A percentile compares a stretch with the other conserved stretches of the same genome.
Conservation (phyloP, 1,140 invertebrate genomes). For the Augochlora pura region DNA sequence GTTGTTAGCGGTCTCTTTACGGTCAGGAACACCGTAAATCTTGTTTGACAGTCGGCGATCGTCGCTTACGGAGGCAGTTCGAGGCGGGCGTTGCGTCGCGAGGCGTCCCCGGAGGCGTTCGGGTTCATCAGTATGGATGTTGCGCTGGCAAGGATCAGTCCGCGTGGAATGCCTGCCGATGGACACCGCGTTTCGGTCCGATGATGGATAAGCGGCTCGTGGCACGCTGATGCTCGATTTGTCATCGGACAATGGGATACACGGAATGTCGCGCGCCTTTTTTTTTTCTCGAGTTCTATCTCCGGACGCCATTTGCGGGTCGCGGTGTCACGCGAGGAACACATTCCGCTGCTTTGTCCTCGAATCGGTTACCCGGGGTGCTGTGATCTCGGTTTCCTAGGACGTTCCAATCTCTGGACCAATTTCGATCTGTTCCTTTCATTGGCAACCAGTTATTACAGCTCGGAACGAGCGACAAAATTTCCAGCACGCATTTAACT, state of each 20-base stretch:
- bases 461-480: too few species aligned
- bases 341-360: slow-evolving; percentile 25
- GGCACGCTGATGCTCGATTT: slow-evolving; percentile 64
- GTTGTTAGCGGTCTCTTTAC: slow-evolving; percentile 21
- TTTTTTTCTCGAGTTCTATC: slow-evolving; percentile 41
- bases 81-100: slow-evolving; percentile 18
- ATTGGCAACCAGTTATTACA: too few species aligned
- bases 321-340: slow-evolving; percentile 1
- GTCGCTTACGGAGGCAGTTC: slow-evolving; percentile 36
- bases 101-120: slow-evolving; percentile 27
- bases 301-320: slow-evolving; percentile 28
- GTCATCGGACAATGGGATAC: slow-evolving; percentile 64
- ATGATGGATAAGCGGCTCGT: slow-evolving; percentile 64
- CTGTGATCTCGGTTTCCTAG: too few species aligned
- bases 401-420: not conserved
- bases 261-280: slow-evolving; percentile 14
- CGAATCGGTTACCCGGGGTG: not conserved
- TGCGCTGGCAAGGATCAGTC: slow-evolving; percentile 30
- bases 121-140: slow-evolving; percentile 30
- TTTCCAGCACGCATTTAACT: too few species aligned
- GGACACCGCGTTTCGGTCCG: slow-evolving; percentile 44
- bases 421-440: not conserved
- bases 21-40: slow-evolving; percentile 28
- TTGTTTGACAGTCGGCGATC: slow-evolving; percentile 43
- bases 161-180: slow-evolving; percentile 28